Evolutionary conservation across 2,113 vertebrate species (phyloP).

Genomic region (Erpornis zantholeuca): DNA sequence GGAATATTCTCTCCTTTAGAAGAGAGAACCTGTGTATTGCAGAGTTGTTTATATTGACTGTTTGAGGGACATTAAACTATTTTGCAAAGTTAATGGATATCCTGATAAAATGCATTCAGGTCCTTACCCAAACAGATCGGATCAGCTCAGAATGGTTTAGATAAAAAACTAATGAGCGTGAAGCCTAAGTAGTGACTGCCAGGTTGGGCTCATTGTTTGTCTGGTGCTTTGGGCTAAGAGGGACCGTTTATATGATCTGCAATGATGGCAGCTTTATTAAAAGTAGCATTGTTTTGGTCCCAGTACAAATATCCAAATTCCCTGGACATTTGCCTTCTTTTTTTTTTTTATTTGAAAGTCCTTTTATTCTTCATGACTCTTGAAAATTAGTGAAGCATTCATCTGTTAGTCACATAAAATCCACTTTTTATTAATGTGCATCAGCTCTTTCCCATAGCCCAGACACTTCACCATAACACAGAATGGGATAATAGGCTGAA

Average conservation of each 20-base stretch:
- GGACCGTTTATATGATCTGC: background rate
- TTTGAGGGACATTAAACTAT: background rate
- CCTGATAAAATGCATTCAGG: background rate
- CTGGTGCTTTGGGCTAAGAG: conserved; percentile 7
- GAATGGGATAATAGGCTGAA: conserved; percentile 45
- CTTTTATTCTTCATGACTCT: background rate
- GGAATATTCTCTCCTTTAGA: background rate
- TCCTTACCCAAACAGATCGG: background rate
- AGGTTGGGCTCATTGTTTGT: background rate
- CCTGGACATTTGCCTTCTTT: background rate
- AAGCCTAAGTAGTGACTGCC: background rate
- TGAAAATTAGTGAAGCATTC: conserved; percentile 13
- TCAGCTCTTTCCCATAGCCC: background rate
- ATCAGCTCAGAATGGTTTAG: background rate
- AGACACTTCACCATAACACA: background rate
- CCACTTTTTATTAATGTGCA: background rate
- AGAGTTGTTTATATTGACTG: background rate
- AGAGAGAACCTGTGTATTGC: background rate
- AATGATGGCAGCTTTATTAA: conserved; percentile 20
- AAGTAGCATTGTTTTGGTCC: conserved; percentile 6
- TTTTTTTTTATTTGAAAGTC: conserved; percentile 4
- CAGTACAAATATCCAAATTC: conserved; percentile 25
- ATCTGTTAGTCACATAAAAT: conserved; percentile 5
- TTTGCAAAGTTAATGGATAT: background rate
- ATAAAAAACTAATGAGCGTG: background rate